A percentile compares a stretch with the other conserved stretches of the same genome.
Evolutionary conservation across 2,888 invertebrate species (phyloP).

Genomic region (Drepanosiphum platanoidis): DNA sequence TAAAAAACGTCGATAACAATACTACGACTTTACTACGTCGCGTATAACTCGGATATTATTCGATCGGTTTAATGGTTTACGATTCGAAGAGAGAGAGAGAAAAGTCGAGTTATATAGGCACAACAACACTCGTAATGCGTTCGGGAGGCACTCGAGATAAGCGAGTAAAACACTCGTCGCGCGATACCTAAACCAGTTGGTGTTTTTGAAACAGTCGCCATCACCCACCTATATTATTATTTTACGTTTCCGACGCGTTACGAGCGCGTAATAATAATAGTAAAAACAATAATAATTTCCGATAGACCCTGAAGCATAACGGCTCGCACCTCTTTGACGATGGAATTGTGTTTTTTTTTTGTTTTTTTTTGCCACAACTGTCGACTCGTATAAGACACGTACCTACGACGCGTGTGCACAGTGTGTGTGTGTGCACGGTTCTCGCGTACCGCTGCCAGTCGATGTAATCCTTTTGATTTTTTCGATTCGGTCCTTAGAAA

Average conservation of each 20-base stretch:
- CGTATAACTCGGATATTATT: not conserved
- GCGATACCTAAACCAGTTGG: not conserved
- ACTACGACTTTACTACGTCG: not conserved
- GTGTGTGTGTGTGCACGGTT: too few relatives aligned
- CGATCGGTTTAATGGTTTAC: not conserved
- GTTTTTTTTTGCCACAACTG: not conserved
- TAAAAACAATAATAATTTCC: not conserved
- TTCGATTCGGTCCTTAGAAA: too few relatives aligned
- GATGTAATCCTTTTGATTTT: too few relatives aligned
- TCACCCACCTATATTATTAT: too few relatives aligned
- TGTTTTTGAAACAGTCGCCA: constrained; percentile 1
- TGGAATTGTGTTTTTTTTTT: too few relatives aligned
- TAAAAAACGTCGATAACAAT: not conserved
- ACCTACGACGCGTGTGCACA: too few relatives aligned
- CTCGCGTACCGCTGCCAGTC: too few relatives aligned
- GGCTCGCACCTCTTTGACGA: not conserved
- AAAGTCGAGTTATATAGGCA: not conserved
- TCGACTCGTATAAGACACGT: too few relatives aligned
- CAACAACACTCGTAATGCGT: not conserved
- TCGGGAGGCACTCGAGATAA: constrained; percentile 31
- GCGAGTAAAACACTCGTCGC: not conserved
- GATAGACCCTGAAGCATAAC: too few relatives aligned
- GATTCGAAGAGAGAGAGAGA: not conserved
- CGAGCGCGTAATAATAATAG: not conserved
- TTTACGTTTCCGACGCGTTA: constrained; percentile 3